A percentile compares a stretch with the other conserved stretches of the same genome.
These are phyloP conservation scores for Coelinius sp. DNA, from an alignment of 2,888 invertebrate genomes.

Conservation along the genomic window DNA sequence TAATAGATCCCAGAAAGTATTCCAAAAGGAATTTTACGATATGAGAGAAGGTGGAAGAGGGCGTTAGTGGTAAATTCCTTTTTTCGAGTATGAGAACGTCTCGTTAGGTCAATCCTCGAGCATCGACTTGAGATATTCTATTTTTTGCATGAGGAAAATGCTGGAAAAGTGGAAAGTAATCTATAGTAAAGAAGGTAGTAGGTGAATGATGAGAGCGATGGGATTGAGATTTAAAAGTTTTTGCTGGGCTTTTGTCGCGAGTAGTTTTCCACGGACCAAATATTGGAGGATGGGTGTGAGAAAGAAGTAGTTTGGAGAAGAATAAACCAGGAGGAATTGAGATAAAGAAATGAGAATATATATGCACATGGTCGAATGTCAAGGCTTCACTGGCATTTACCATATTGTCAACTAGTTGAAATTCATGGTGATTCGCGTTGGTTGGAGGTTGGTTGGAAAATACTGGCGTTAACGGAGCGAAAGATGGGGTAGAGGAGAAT, in stretches of 20 bases:
- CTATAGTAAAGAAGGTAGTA: background rate
- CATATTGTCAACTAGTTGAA: constrained; percentile 27
- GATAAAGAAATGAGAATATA: constrained; percentile 14
- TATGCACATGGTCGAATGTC: constrained; percentile 52
- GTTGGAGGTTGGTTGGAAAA: constrained; percentile 1
- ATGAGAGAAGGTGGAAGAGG: background rate
- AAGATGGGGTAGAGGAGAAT: constrained; percentile 28
- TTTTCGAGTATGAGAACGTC: constrained; percentile 7
- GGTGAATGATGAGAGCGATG: constrained; percentile 36
- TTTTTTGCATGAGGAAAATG: constrained; percentile 29
- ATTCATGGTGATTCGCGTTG: constrained; percentile 13
- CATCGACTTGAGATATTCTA: constrained; percentile 33
- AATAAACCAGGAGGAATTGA: background rate
- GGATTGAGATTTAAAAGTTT: constrained; percentile 34
- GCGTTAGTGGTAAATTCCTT: background rate
- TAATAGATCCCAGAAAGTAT: no score
- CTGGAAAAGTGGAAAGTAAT: constrained; percentile 21
- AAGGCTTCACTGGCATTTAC: constrained; percentile 51
- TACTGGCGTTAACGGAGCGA: background rate
- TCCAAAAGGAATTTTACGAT: background rate
- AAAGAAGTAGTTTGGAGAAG: background rate
- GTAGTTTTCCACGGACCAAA: constrained; percentile 16
- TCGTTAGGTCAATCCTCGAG: constrained; percentile 38
- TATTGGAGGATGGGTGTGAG: background rate
- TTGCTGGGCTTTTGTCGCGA: background rate